Conservation (phyloP, 1,140 invertebrate genomes). For the Nomia melanderi region DNA sequence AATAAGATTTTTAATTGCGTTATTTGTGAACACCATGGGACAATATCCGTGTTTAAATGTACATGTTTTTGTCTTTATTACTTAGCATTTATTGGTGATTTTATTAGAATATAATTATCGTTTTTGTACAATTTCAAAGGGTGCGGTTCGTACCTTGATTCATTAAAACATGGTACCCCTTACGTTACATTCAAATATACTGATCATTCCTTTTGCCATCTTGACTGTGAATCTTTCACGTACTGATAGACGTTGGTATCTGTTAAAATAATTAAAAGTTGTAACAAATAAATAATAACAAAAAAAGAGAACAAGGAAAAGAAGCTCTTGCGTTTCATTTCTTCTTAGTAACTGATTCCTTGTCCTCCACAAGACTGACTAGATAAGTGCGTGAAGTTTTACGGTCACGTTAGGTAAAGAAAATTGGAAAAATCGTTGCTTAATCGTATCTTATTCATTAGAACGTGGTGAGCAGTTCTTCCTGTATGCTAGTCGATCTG, state of each 20-base stretch:
- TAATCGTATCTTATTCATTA: conserved; percentile 64
- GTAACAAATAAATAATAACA: conserved; percentile 79
- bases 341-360: conserved; percentile 24
- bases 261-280: conserved; percentile 69
- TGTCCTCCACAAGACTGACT: conserved; percentile 44
- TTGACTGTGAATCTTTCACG: background rate
- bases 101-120: conserved; percentile 59
- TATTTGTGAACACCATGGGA: background rate
- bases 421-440: conserved; percentile 71
- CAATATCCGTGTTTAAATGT: background rate
- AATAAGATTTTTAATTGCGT: conserved; percentile 48
- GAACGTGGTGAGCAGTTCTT: conserved; percentile 87
- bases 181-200: conserved; percentile 50
- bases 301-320: conserved; percentile 73
- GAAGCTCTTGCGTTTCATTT: conserved; percentile 51
- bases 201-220: background rate
- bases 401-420: conserved; percentile 51
- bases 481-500: conserved; percentile 90
- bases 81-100: conserved; percentile 59
- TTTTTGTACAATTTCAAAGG: conserved; percentile 63
- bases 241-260: conserved; percentile 8
- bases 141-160: conserved; percentile 47
- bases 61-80: conserved; percentile 23
- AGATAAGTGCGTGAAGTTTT: conserved; percentile 45
- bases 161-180: conserved; percentile 25